Evolutionary conservation across 2,797 vertebrate genomes (phyloP).

Genomic region (Melanotaenia trifasciata): DNA sequence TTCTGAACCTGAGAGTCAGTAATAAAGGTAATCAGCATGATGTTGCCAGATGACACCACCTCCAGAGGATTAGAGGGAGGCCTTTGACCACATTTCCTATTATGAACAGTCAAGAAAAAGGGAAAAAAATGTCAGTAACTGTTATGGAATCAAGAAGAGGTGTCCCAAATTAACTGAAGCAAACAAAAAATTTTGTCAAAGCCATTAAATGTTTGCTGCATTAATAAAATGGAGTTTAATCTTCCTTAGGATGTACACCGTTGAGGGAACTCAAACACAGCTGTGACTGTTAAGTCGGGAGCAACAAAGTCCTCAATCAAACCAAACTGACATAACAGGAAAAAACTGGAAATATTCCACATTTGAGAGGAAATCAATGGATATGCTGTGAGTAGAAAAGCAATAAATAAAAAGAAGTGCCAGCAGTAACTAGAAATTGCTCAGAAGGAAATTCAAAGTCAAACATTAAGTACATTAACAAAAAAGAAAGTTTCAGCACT

Average conservation of each 20-base stretch:
- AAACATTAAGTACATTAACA: slow-evolving; percentile 66
- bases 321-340: slow-evolving; percentile 47
- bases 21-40: slow-evolving; percentile 83
- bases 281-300: slow-evolving; percentile 25
- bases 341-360: slow-evolving; percentile 13
- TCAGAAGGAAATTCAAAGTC: slow-evolving; percentile 69
- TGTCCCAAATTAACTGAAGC: background rate
- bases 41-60: slow-evolving; percentile 82
- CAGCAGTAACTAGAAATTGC: slow-evolving; percentile 56
- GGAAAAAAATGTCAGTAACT: slow-evolving; percentile 4
- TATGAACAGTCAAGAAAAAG: background rate
- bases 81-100: slow-evolving; percentile 84
- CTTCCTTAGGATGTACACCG: slow-evolving; percentile 1
- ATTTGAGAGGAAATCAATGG: slow-evolving; percentile 60
- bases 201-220: background rate
- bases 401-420: slow-evolving; percentile 52
- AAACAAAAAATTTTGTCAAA: slow-evolving; percentile 11
- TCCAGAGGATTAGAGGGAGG: slow-evolving; percentile 80
- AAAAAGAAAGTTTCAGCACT: slow-evolving; percentile 48
- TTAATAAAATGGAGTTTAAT: slow-evolving; percentile 18
- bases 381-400: slow-evolving; percentile 36
- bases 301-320: slow-evolving; percentile 37
- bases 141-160: background rate
- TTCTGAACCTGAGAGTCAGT: slow-evolving; percentile 62
- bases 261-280: slow-evolving; percentile 20